phyloP scores from a whole-genome alignment of 1,140 invertebrate species.

The Cydia strobilella region DNA sequence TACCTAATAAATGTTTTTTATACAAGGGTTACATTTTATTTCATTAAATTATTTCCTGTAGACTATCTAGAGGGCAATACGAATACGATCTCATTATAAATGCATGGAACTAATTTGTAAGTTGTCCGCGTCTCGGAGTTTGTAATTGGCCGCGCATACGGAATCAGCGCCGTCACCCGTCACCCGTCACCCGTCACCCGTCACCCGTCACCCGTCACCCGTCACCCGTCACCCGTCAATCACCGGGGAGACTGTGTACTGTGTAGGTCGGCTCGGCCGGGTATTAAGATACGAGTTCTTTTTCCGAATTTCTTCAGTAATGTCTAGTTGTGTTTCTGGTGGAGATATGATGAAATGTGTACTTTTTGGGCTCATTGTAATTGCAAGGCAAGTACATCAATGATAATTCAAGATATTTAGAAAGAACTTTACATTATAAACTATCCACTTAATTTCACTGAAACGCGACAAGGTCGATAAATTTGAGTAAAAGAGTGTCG shows the following conservation, averaged over 20 bases:
- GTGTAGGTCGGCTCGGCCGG: no score
- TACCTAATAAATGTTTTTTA: conserved; percentile 25
- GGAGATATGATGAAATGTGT: not conserved
- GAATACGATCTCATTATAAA: not conserved
- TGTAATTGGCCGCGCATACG: conserved; percentile 52
- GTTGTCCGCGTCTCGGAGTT: conserved; percentile 32
- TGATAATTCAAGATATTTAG: no score
- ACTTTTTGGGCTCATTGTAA: not conserved
- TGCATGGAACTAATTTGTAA: conserved; percentile 41
- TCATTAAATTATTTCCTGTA: not conserved
- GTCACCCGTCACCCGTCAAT: no score
- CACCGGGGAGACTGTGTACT: conserved; percentile 38
- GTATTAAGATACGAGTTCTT: no score
- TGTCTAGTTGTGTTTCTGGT: not conserved
- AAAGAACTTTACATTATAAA: no score
- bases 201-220: no score
- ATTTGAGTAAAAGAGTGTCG: no score
- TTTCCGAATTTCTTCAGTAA: not conserved
- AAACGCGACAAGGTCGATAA: no score
- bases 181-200: no score
- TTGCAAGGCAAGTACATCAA: not conserved
- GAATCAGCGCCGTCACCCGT: conserved; percentile 52
- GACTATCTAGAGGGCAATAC: not conserved
- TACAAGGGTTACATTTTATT: conserved; percentile 34
- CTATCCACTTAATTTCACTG: no score